Evolutionary conservation across 2,113 vertebrate genomes (phyloP), one percentile per base, ranked within the genome.

Genomic region (Pampusana beccarii): DNA sequence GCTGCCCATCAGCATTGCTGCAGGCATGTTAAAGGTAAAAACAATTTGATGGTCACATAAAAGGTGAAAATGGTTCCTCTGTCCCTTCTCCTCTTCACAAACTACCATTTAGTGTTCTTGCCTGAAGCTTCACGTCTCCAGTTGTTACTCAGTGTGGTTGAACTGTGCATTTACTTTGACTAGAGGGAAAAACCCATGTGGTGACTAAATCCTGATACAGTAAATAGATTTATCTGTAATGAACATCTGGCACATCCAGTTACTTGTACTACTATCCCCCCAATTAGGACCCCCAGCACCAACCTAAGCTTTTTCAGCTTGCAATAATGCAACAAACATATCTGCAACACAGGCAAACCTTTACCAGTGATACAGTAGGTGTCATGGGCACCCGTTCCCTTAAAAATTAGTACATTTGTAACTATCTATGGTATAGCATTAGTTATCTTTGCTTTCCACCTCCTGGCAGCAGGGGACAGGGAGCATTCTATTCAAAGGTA

Each of bases 121-220:
- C 93, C 90, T 80, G 38, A 94, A 88, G 92, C 77, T 92, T 92
- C 65, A 65, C 50, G 65, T 79, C 86, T 95, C 88, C 73, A 64
- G 38, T 60, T 80, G 80, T 88, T 75, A 74, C 38, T 28, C 23
- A n/a, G 34, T 36, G 60, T 79, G 77, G 82, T 16, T 90, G 88
- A 75, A 92, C 24, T 71, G 57, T 53, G 65, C 50, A 61, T 92
- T 90, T 84, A 53, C 69, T 90, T 67, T 0, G 1, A 75, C 48
- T 40, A 61, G 80, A 84, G 65, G 50, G 46, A 90, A 96, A 95
- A 84, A 0, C 24, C 64, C 53, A 46, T 65, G 48, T 40, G 67
- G 42, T 80, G 78, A 70, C 80, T 88, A 86, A 92, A 93, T 90
- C 75, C 85, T 2, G 5, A 77, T 62, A 66, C 16, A 61, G 56